Conservation (phyloP, 1,140 invertebrate species). For the Arctopsyche grandis region DNA sequence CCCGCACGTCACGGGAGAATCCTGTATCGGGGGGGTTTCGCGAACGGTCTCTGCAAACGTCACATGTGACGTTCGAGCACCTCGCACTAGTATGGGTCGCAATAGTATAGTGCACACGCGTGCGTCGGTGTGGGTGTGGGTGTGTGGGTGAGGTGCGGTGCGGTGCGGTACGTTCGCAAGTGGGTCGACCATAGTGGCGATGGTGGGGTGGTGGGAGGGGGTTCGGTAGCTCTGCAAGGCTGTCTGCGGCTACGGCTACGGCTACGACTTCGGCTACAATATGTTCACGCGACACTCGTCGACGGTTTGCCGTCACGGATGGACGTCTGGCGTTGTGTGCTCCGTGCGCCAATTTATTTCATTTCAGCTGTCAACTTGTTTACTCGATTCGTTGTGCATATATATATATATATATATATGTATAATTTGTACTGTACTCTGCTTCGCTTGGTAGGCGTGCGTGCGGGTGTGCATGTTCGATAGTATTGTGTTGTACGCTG, state of each 20-base stretch:
- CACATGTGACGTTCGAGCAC: not conserved
- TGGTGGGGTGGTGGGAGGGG: not conserved
- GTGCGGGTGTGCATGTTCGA: no score
- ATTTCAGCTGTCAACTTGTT: no score
- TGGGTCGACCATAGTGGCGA: not conserved
- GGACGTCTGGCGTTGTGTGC: not conserved
- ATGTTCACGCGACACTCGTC: not conserved
- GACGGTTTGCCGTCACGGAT: not conserved
- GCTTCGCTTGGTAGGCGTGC: no score
- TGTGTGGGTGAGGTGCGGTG: not conserved
- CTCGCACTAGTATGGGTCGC: not conserved
- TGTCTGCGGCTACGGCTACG: slow-evolving; percentile 28
- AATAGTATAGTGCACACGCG: not conserved
- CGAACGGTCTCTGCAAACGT: not conserved
- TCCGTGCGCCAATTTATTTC: no score
- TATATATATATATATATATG: no score
- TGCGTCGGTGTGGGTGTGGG: not conserved
- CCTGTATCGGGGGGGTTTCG: not conserved
- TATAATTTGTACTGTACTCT: no score
- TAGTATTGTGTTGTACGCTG: not conserved
- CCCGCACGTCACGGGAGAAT: no score
- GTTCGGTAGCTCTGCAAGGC: slow-evolving; percentile 12
- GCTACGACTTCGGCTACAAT: no score
- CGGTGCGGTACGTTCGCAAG: not conserved
- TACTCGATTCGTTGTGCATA: no score